Base-by-base conservation (phyloP, 2,797 vertebrate genomes). In the Chiloscyllium punctatum region DNA sequence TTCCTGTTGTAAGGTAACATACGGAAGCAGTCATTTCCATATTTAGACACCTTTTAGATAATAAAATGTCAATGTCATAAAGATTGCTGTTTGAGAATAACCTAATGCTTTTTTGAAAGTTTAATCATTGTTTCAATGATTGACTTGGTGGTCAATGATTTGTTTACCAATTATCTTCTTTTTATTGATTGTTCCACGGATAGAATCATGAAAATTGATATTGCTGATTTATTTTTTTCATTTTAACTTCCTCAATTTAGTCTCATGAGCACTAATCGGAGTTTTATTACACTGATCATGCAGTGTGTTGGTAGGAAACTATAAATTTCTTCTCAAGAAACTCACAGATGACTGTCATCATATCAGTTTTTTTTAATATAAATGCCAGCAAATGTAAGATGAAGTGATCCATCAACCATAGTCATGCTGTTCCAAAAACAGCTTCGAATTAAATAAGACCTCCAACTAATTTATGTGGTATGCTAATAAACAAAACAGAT, bases 391-490 rank as follows among this genome's bases (percentile, higher is more conserved):
- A 3, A 68, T 4, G 25, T 92, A 23, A 69, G 8, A 13, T 92
- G 48, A 69, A 69, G n/a, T 69, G 66, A 92, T 25, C 62, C 37
- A 69, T 42, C 62, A 69, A 92, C 62, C 25, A 16, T 0, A 25
- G n/a, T 18, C 3, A 8, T 37, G 15, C 27, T 1, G 53, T 62
- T 90, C 25, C 42, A 8, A 69, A 92, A 92, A 25, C 9, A 42
- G 66, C 62, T 92, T 91, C 0, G 42, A 69, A 92, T 69, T 92
- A 92, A 92, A 92, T 92, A 42, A 92, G 42, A 91, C 62, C 66
- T 21, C 23, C 90, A 92, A 69, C 90, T 66, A 91, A 66, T 69
- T 69, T 69, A 69, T 16, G 5, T 21, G 33, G 13, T 16, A 62
- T 18, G 0, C 18, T 68, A 91, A 66, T 7, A n/a, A 91, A 91